Conservation (phyloP, 37 sponge, comb jelly and placozoan genomes). For the Halichondria panicea region DNA sequence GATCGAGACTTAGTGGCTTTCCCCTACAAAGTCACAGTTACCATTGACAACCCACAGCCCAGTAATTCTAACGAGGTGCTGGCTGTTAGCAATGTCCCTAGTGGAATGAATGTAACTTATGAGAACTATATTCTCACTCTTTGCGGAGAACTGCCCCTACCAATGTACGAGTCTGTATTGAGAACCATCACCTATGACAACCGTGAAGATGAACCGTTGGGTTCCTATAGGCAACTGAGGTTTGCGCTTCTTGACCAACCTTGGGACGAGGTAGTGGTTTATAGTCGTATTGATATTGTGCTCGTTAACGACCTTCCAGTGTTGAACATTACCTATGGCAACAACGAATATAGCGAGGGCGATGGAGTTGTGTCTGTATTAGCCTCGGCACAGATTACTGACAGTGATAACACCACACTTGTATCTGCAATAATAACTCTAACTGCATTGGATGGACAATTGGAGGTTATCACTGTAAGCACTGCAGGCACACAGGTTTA, state of each 20-base stretch:
- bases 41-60: constrained; percentile 33
- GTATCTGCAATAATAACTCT: constrained; percentile 36
- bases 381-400: constrained; percentile 7
- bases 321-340: neutral
- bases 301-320: constrained; percentile 58
- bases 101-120: constrained; percentile 31
- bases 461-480: constrained; percentile 40
- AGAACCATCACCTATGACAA: constrained; percentile 68
- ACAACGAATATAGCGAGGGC: constrained; percentile 40
- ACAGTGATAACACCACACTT: constrained; percentile 53
- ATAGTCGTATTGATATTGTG: constrained; percentile 8
- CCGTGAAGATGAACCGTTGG: constrained; percentile 49
- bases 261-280: constrained; percentile 5
- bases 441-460: constrained; percentile 31
- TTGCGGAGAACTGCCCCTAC: constrained; percentile 24
- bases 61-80: constrained; percentile 52
- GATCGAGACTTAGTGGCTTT: constrained; percentile 65
- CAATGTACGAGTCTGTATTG: constrained; percentile 31
- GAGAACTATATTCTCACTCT: constrained; percentile 21
- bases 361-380: constrained; percentile 32
- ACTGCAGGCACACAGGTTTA: constrained; percentile 18
- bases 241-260: constrained; percentile 40
- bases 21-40: constrained; percentile 40
- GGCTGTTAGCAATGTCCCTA: constrained; percentile 28
- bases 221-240: constrained; percentile 1